phyloP scores from a whole-genome alignment of 2,888 invertebrate genomes.

The Melanargia galathea region DNA sequence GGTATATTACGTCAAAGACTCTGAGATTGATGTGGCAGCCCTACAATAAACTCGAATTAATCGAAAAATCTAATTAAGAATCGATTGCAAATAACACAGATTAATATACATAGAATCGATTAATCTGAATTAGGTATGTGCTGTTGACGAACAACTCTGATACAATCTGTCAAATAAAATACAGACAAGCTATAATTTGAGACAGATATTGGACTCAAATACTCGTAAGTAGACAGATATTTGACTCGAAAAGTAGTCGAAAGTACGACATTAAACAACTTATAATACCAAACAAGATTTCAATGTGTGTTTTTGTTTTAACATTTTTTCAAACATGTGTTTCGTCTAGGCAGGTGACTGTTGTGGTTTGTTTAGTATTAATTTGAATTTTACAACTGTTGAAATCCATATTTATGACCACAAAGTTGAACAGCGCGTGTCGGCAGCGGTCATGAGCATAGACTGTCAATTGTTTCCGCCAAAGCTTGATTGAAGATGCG shows the following conservation, averaged over 20 bases:
- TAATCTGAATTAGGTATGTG: no score
- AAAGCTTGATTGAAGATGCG: slow-evolving; percentile 38
- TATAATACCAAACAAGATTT: not conserved
- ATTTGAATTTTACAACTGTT: slow-evolving; percentile 72
- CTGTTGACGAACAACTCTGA: no score
- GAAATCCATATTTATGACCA: slow-evolving; percentile 70
- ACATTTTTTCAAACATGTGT: slow-evolving; percentile 26
- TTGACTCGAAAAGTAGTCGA: not conserved
- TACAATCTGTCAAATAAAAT: not conserved
- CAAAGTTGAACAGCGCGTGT: slow-evolving; percentile 59
- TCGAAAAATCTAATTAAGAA: slow-evolving; percentile 29
- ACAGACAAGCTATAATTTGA: not conserved
- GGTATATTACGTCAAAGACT: no score
- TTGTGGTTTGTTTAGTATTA: slow-evolving; percentile 65
- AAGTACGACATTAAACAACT: not conserved
- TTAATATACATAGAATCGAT: no score
- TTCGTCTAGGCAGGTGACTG: slow-evolving; percentile 41
- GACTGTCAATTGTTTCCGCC: slow-evolving; percentile 46
- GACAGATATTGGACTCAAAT: not conserved
- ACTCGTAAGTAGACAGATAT: not conserved
- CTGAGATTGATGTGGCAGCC: no score
- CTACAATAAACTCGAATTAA: no score
- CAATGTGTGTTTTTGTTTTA: not conserved
- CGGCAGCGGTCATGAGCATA: slow-evolving; percentile 17
- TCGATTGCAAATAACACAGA: no score